phyloP scores from a whole-genome alignment of 2,888 invertebrate species.

The Dioctria linearis region DNA sequence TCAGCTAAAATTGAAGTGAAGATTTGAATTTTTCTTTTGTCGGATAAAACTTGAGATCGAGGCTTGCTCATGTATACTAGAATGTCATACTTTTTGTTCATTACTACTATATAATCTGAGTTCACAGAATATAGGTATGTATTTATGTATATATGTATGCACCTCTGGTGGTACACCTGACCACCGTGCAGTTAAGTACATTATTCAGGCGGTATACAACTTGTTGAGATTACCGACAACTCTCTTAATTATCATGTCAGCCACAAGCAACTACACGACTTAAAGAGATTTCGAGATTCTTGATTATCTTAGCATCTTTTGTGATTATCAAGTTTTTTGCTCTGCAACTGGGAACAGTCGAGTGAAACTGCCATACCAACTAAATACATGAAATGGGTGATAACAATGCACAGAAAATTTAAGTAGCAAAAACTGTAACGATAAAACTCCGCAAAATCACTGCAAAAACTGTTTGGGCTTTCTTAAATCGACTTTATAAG shows the following conservation, averaged over 20 bases:
- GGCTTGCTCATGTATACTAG: background rate
- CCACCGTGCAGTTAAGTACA: background rate
- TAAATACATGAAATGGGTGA: background rate
- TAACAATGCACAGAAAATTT: background rate
- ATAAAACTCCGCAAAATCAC: no score
- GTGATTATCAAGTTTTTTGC: slow-evolving; percentile 7
- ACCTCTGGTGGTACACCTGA: background rate
- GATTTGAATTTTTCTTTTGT: no score
- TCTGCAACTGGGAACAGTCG: background rate
- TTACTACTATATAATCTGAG: background rate
- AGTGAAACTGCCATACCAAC: background rate
- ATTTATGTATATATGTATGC: background rate
- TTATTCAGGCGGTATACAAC: background rate
- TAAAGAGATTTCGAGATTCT: background rate
- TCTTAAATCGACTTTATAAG: no score
- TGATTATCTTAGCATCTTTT: slow-evolving; percentile 5
- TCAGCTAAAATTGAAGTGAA: no score
- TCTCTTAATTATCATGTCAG: slow-evolving; percentile 27
- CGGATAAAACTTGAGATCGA: no score
- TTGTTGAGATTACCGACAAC: background rate
- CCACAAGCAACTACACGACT: slow-evolving; percentile 11
- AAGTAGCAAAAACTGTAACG: background rate
- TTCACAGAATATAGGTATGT: background rate
- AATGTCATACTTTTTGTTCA: slow-evolving; percentile 3
- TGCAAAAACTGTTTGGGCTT: no score